Conservation (phyloP, 2,797 vertebrate species). For the Chrosomus eos region DNA sequence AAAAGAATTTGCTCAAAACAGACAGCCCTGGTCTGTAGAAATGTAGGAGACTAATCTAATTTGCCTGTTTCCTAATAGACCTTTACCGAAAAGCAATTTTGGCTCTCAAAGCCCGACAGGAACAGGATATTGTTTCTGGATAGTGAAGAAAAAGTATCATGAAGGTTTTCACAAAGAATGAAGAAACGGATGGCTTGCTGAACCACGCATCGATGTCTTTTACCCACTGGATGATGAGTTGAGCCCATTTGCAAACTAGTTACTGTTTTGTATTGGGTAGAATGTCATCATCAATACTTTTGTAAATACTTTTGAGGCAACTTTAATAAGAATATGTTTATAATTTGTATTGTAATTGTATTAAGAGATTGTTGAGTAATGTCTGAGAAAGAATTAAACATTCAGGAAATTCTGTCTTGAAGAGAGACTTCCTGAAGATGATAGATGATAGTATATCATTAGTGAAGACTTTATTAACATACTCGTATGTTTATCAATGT, state of each 20-base stretch:
- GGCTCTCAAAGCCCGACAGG: slow-evolving; percentile 83
- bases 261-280: not conserved
- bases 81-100: slow-evolving; percentile 86
- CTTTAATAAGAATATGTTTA: not conserved
- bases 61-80: slow-evolving; percentile 75
- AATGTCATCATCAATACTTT: not conserved
- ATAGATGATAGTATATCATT: not conserved
- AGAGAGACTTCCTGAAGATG: not conserved
- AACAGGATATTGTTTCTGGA: slow-evolving; percentile 70
- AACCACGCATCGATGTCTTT: not conserved
- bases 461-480: not conserved
- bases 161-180: slow-evolving; percentile 20
- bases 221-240: slow-evolving; percentile 4
- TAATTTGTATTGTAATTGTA: not conserved
- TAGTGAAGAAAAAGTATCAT: slow-evolving; percentile 58
- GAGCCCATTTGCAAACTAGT: not conserved
- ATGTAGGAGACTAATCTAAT: slow-evolving; percentile 47
- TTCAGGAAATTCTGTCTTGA: not conserved
- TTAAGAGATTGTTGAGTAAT: not conserved
- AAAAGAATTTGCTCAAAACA: not conserved
- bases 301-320: not conserved
- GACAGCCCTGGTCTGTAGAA: slow-evolving; percentile 45
- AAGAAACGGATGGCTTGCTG: slow-evolving; percentile 24
- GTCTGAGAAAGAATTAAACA: not conserved
- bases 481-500: not conserved